These are phyloP conservation scores for Junonia oenone DNA, from an alignment of 2,888 invertebrate species.

Conservation along the genomic window DNA sequence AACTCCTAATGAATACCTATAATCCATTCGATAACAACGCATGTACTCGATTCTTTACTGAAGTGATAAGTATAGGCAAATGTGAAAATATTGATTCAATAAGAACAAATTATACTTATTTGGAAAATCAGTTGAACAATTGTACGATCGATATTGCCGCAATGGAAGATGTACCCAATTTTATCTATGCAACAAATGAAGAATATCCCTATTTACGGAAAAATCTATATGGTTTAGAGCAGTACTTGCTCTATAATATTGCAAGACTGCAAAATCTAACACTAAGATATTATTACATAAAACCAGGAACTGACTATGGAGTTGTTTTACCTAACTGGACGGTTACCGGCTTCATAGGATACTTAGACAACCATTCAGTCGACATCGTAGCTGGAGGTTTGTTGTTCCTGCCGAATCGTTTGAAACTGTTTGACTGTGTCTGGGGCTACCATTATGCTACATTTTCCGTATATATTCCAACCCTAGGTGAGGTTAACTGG, in stretches of 20 bases:
- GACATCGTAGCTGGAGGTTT: slow-evolving; percentile 48
- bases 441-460: slow-evolving; percentile 46
- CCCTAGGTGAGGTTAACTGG: slow-evolving; percentile 40
- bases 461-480: slow-evolving; percentile 42
- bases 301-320: too few relatives aligned
- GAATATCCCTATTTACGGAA: slow-evolving; percentile 33
- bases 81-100: slow-evolving; percentile 34
- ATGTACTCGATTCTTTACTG: slow-evolving; percentile 40
- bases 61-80: slow-evolving; percentile 35
- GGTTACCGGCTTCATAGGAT: slow-evolving; percentile 42
- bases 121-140: slow-evolving; percentile 33
- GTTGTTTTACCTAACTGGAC: slow-evolving; percentile 44
- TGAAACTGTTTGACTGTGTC: slow-evolving; percentile 47
- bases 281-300: slow-evolving; percentile 24
- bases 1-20: slow-evolving; percentile 38
- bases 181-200: slow-evolving; percentile 38
- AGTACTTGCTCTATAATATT: slow-evolving; percentile 45
- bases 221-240: slow-evolving; percentile 42
- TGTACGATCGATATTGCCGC: slow-evolving; percentile 46
- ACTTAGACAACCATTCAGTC: slow-evolving; percentile 39
- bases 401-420: slow-evolving; percentile 44
- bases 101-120: slow-evolving; percentile 30
- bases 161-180: slow-evolving; percentile 39
- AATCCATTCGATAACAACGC: slow-evolving; percentile 40
- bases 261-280: slow-evolving; percentile 37